These are phyloP conservation scores for Holothuria glaberrima DNA, from an alignment of 35 echinoderm and acorn worm genomes.

Conservation along the genomic window DNA sequence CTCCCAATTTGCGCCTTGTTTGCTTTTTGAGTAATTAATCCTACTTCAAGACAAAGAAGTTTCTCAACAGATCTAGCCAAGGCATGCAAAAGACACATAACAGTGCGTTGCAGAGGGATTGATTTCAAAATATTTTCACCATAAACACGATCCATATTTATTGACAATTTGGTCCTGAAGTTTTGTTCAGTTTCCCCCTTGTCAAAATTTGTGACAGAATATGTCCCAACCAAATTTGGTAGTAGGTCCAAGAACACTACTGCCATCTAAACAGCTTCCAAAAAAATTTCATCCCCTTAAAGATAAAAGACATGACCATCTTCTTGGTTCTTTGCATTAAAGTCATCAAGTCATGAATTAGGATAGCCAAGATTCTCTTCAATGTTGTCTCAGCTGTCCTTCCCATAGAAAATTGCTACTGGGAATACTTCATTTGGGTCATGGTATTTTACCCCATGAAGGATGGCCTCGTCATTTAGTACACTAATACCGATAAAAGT, in stretches of 20 bases:
- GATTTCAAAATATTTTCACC: neutral
- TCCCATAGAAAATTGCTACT: neutral
- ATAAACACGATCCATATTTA: neutral
- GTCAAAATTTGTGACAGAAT: neutral
- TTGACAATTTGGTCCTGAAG: too few relatives aligned
- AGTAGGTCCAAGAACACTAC: neutral
- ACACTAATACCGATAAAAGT: conserved; percentile 44
- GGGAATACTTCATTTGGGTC: conserved; percentile 44
- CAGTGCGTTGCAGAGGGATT: neutral
- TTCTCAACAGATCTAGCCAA: neutral
- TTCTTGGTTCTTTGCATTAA: neutral
- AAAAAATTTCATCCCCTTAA: conserved; percentile 32
- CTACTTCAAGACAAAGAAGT: neutral
- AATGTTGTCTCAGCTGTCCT: neutral
- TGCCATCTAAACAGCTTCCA: conserved; percentile 26
- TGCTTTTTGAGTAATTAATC: neutral
- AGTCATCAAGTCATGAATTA: neutral
- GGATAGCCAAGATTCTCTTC: neutral
- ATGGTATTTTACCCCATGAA: conserved; percentile 58
- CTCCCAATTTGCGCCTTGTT: neutral
- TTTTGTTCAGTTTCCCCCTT: too few relatives aligned
- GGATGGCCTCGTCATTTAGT: conserved; percentile 12
- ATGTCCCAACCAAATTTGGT: conserved; percentile 19
- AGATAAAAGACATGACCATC: conserved; percentile 4
- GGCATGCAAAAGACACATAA: neutral